A percentile compares a stretch with the other conserved stretches of the same genome.
Evolutionary conservation across 2,113 vertebrate genomes (phyloP).

Genomic region (Galeopterus variegatus): DNA sequence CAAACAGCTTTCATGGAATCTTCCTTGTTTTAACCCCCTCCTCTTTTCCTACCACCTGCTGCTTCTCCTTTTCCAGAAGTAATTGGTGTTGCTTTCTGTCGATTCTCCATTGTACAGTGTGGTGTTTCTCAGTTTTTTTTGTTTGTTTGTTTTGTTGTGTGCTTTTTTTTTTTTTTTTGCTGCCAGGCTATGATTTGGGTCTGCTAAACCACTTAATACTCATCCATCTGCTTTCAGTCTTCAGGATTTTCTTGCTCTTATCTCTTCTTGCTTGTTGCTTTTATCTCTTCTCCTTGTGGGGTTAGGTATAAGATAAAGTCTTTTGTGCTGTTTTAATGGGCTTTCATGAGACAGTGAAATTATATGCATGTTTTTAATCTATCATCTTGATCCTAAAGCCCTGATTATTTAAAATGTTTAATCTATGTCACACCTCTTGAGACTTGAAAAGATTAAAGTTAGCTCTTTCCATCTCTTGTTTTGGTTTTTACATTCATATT

Average conservation of each 20-base stretch:
- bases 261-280: neutral
- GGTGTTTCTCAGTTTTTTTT: neutral
- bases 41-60: neutral
- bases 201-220: neutral
- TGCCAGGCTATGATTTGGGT: neutral
- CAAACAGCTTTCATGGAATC: neutral
- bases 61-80: neutral
- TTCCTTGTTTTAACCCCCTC: neutral
- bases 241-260: slow-evolving; percentile 1
- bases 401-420: slow-evolving; percentile 57
- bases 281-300: slow-evolving; percentile 11
- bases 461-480: slow-evolving; percentile 21
- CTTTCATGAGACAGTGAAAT: slow-evolving; percentile 53
- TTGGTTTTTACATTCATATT: slow-evolving; percentile 22
- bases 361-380: slow-evolving; percentile 44
- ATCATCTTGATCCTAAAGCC: slow-evolving; percentile 16
- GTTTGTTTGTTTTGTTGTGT: neutral
- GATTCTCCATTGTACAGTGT: neutral
- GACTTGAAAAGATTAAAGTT: slow-evolving; percentile 28
- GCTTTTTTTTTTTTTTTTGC: neutral
- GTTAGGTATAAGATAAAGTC: neutral
- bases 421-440: slow-evolving; percentile 25
- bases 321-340: neutral
- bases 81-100: neutral
- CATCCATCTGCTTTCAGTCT: neutral